phyloP scores from a whole-genome alignment of 2,113 vertebrate genomes.

The Maccullochella peelii region DNA sequence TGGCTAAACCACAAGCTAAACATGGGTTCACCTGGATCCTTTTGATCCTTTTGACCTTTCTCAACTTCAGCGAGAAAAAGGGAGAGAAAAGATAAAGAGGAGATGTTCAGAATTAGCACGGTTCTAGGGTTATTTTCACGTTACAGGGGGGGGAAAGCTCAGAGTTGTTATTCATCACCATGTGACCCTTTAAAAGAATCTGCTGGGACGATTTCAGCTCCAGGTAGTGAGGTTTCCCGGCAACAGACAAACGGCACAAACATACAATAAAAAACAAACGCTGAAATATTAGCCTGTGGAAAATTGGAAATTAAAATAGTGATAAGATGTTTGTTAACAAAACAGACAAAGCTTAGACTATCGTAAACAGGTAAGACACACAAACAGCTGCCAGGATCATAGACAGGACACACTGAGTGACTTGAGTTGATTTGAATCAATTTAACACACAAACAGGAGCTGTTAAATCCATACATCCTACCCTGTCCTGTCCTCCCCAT shows the following conservation, averaged over 20 bases:
- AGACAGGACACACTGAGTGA: slow-evolving; percentile 85
- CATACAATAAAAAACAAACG: slow-evolving; percentile 73
- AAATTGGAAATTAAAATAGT: slow-evolving; percentile 81
- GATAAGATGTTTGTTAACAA: slow-evolving; percentile 81
- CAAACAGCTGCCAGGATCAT: slow-evolving; percentile 73
- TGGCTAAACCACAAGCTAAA: slow-evolving; percentile 92
- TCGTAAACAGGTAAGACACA: slow-evolving; percentile 65
- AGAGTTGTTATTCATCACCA: slow-evolving; percentile 58
- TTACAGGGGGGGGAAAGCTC: slow-evolving; percentile 38
- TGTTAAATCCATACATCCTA: slow-evolving; percentile 76
- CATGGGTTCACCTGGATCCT: slow-evolving; percentile 99
- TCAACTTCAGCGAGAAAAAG: slow-evolving; percentile 92
- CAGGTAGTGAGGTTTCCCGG: slow-evolving; percentile 62
- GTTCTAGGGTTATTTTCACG: slow-evolving; percentile 63
- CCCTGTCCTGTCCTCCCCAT: slow-evolving; percentile 75
- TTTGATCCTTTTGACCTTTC: slow-evolving; percentile 92
- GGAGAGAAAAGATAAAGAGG: slow-evolving; percentile 91
- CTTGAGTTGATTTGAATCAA: slow-evolving; percentile 77
- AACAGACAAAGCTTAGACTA: slow-evolving; percentile 75
- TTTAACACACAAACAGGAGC: slow-evolving; percentile 78
- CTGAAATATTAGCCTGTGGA: slow-evolving; percentile 86
- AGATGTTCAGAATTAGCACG: slow-evolving; percentile 92
- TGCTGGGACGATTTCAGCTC: slow-evolving; percentile 70
- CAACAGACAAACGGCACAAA: slow-evolving; percentile 76
- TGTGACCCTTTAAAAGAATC: slow-evolving; percentile 71